Conservation (phyloP, 2,113 vertebrate species). For the Eurypyga helias region DNA sequence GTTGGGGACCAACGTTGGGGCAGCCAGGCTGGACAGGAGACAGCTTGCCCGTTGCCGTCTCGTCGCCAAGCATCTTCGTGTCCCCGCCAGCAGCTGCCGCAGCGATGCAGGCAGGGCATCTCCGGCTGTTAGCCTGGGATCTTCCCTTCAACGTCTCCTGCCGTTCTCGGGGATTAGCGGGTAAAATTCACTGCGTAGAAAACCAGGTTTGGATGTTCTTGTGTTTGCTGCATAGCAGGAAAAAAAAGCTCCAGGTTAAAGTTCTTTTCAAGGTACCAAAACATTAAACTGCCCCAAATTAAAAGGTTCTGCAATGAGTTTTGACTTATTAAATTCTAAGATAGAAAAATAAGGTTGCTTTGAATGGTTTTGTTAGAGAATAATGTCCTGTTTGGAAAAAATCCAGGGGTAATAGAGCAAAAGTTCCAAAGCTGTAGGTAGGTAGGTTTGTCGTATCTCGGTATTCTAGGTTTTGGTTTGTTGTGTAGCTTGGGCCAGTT, state of each 20-base stretch:
- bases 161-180: background rate
- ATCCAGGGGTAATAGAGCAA: background rate
- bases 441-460: background rate
- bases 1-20: background rate
- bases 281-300: background rate
- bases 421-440: background rate
- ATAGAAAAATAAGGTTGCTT: background rate
- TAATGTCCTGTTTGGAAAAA: background rate
- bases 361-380: background rate
- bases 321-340: background rate
- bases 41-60: background rate
- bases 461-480: background rate
- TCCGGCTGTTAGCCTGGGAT: background rate
- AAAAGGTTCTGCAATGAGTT: background rate
- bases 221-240: background rate
- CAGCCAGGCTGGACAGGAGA: background rate
- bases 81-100: background rate
- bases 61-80: background rate
- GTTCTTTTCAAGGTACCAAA: background rate
- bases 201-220: fast-evolving
- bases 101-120: background rate
- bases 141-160: background rate
- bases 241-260: background rate
- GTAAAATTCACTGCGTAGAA: background rate
- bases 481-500: background rate